Conservation (phyloP, 2,888 invertebrate genomes). For the Mimachlamys varia region DNA sequence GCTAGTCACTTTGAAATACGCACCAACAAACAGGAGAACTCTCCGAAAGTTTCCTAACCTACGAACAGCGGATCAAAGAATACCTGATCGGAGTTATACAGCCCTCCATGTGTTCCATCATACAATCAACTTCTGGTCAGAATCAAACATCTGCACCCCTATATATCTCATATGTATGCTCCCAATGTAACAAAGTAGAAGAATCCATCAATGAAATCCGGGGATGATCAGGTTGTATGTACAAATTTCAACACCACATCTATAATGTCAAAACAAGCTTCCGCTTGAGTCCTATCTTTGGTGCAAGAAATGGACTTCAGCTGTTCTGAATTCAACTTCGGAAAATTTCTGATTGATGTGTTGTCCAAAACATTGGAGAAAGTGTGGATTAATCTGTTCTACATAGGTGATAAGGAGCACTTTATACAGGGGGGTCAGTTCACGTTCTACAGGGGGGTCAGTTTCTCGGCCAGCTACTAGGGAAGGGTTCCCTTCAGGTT, state of each 20-base stretch:
- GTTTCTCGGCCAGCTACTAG: not conserved
- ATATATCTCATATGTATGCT: not conserved
- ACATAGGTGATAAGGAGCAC: not conserved
- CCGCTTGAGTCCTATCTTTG: not conserved
- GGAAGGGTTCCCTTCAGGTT: not conserved
- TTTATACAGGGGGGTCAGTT: not conserved
- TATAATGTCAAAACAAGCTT: conserved; percentile 9
- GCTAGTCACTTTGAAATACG: not conserved
- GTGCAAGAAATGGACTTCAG: conserved; percentile 9
- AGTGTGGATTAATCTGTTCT: not conserved
- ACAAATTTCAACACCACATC: not conserved
- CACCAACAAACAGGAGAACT: not conserved
- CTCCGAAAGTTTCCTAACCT: not conserved
- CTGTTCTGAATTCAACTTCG: not conserved
- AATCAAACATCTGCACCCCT: not conserved
- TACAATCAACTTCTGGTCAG: not conserved
- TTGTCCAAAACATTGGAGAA: not conserved
- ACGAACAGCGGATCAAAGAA: not conserved
- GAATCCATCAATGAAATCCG: not conserved
- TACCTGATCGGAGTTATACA: not conserved
- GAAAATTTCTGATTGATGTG: not conserved
- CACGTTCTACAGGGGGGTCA: not conserved
- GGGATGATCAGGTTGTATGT: not conserved
- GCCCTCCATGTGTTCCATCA: not conserved
- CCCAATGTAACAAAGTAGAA: not conserved